phyloP scores from a whole-genome alignment of 2,888 invertebrate species.

The Lasiommata megera region DNA sequence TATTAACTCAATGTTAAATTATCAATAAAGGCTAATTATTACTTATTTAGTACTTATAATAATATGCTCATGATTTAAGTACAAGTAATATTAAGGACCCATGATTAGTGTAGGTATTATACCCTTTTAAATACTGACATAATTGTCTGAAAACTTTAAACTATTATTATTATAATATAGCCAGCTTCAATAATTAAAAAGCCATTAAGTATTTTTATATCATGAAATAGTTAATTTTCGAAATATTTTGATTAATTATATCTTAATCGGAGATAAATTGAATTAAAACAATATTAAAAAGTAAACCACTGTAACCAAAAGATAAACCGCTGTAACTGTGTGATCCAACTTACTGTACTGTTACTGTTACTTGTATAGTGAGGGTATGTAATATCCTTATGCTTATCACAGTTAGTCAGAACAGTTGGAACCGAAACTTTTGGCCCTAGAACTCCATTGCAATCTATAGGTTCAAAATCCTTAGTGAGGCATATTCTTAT shows the following conservation, averaged over 20 bases:
- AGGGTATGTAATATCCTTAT: constrained; percentile 81
- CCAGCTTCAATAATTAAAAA: too few species aligned
- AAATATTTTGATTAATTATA: not conserved
- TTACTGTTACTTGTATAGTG: constrained; percentile 64
- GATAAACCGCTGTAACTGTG: constrained; percentile 79
- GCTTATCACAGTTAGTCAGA: constrained; percentile 82
- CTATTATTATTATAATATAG: too few species aligned
- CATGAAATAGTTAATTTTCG: not conserved
- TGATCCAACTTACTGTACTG: too few species aligned
- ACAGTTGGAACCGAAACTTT: constrained; percentile 50
- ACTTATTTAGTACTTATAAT: too few species aligned
- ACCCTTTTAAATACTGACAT: too few species aligned
- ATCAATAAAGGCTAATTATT: too few species aligned
- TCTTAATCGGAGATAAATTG: too few species aligned
- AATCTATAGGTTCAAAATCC: constrained; percentile 82
- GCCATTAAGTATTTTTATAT: not conserved
- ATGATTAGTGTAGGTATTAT: too few species aligned
- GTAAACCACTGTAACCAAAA: constrained; percentile 84
- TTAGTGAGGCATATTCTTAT: constrained; percentile 89
- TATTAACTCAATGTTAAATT: too few species aligned
- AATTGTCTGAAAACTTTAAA: too few species aligned
- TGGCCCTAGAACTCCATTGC: constrained; percentile 76
- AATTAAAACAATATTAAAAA: constrained; percentile 52
- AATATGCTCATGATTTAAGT: too few species aligned
- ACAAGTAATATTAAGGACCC: too few species aligned